A percentile compares a stretch with the other conserved stretches of the same genome.
phyloP scores from a whole-genome alignment of 2,888 invertebrate genomes.

The Liposcelis brunnea region DNA sequence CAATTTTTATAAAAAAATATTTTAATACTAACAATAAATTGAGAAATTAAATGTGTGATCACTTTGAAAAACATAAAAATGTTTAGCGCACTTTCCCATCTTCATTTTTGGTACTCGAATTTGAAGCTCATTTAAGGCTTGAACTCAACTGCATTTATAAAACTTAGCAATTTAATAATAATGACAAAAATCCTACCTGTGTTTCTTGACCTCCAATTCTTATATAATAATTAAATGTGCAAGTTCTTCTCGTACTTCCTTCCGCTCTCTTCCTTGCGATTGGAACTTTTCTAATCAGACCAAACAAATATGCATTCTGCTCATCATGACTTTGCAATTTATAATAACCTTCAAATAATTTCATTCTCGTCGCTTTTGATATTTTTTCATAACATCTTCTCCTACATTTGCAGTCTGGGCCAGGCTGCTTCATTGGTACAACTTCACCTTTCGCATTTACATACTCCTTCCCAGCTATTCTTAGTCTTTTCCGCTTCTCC shows the following conservation, averaged over 20 bases:
- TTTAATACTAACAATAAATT: too few species aligned
- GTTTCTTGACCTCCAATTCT: conserved; percentile 36
- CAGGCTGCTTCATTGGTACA: conserved; percentile 36
- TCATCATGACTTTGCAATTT: conserved; percentile 39
- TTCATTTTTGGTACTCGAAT: too few species aligned
- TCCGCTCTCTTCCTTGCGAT: conserved; percentile 38
- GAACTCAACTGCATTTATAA: too few species aligned
- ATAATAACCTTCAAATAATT: conserved; percentile 38
- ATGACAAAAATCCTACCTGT: conserved; percentile 28
- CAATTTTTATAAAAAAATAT: too few species aligned
- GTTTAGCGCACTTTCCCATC: too few species aligned
- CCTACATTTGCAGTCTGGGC: conserved; percentile 35
- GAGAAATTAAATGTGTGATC: too few species aligned
- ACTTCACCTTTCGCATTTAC: conserved; percentile 38
- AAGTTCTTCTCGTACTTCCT: conserved; percentile 34
- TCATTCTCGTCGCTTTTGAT: conserved; percentile 32
- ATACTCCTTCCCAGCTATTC: conserved; percentile 36
- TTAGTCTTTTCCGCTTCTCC: conserved; percentile 36
- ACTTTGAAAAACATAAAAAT: too few species aligned
- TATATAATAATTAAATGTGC: conserved; percentile 38
- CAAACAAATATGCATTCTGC: conserved; percentile 39
- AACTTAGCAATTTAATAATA: too few species aligned
- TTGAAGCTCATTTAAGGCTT: too few species aligned
- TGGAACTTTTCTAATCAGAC: conserved; percentile 38
- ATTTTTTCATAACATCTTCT: conserved; percentile 35